These are phyloP conservation scores for Bothrops jararaca DNA, from an alignment of 2,113 vertebrate species.

Conservation along the genomic window DNA sequence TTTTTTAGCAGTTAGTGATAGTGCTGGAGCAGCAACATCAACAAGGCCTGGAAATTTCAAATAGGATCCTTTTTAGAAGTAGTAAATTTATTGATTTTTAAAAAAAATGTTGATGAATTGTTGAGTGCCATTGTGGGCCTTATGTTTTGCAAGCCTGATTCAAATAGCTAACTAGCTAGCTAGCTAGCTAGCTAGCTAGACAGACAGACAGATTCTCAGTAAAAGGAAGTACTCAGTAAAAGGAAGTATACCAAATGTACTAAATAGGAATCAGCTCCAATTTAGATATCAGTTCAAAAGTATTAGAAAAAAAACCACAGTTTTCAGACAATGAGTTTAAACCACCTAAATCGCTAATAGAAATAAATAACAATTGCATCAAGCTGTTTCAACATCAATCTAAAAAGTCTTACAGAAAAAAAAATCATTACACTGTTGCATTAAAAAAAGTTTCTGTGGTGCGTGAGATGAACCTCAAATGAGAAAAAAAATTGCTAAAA, in stretches of 20 bases:
- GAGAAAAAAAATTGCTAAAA: neutral
- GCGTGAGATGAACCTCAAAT: conserved; percentile 2
- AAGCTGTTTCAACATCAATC: neutral
- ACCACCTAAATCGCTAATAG: neutral
- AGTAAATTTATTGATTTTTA: neutral
- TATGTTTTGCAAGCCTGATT: neutral
- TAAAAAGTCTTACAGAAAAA: neutral
- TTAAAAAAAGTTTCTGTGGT: neutral
- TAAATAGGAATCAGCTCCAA: neutral
- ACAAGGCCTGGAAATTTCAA: neutral
- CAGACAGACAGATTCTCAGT: neutral
- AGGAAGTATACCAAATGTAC: neutral
- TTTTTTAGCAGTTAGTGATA: neutral
- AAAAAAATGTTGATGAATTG: neutral
- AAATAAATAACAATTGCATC: neutral
- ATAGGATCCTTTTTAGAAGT: neutral
- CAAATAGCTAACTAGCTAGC: no score
- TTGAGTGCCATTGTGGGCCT: neutral
- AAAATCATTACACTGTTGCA: neutral
- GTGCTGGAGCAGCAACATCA: neutral
- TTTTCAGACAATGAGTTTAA: neutral
- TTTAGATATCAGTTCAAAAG: conserved; percentile 2
- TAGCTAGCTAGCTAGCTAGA: neutral
- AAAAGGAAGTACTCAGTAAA: neutral
- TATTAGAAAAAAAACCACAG: neutral